Evolutionary conservation across 2,113 vertebrate species (phyloP), one percentile per base, ranked within the genome.

Genomic region (Xenopus borealis): DNA sequence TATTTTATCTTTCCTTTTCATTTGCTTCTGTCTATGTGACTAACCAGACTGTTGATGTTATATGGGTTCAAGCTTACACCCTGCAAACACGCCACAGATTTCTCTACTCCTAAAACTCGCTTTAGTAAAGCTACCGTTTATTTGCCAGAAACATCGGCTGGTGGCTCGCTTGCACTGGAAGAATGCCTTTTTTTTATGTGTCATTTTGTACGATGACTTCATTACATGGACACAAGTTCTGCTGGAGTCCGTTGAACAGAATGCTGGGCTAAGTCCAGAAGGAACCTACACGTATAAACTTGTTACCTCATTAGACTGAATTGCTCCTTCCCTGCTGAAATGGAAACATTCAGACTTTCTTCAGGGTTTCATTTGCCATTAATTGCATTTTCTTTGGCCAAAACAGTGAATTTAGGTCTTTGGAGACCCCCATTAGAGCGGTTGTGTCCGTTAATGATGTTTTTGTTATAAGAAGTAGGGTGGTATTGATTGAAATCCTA

Each of bases 141-240:
- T 61, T 23, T 70, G 53, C 18, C 47, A 7, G 47, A 64, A 62
- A 46, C 61, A 70, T 67, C 66, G 71, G 76, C 81, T 47, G 72
- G 8, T 72, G 65, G 79, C 55, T 80, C 66, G 2, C 83, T 85
- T 4, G 0, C 67, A n/a, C 81, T 45, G 79, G 79, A 79, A 73
- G 79, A 82, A 82, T 82, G 69, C 78, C 75, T 83, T 80, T 81
- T 78, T 80, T 87, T 27, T 4, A 82, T 78, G 76, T 57, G 74
- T 82, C 70, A 3, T 0, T 45, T 69, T 62, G 72, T 1, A 57
- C 30, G 30, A 17, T 23, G 57, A 62, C 65, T 52, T 62, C 47
- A 69, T 55, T 2, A 76, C 16, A 40, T 83, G 79, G 80, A 66
- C 68, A 75, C 82, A 82, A 82, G 75, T 77, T 85, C 82, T 82